These are phyloP conservation scores for Drosophila neotestacea DNA, from an alignment of 2,888 invertebrate genomes.

Conservation along the genomic window DNA sequence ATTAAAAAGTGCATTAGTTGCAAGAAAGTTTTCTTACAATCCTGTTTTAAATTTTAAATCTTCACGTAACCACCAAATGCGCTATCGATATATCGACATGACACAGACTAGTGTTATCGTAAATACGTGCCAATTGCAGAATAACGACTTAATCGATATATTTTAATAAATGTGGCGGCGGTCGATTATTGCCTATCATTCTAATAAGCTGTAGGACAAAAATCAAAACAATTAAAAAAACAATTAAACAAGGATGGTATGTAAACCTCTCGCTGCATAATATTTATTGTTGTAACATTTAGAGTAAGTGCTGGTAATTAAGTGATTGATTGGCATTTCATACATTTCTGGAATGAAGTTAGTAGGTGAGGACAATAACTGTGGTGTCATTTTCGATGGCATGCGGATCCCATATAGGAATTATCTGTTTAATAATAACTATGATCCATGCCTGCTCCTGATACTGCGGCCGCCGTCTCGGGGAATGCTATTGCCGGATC, in stretches of 20 bases:
- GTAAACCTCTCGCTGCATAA: slow-evolving; percentile 50
- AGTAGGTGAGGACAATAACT: slow-evolving; percentile 27
- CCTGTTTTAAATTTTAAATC: no score
- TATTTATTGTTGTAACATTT: slow-evolving; percentile 59
- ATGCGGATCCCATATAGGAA: not conserved
- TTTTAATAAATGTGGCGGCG: slow-evolving; percentile 4
- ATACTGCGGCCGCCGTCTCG: slow-evolving; percentile 25
- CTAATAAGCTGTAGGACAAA: not conserved
- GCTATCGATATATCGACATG: slow-evolving; percentile 5
- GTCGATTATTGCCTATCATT: slow-evolving; percentile 11
- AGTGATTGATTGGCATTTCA: slow-evolving; percentile 59
- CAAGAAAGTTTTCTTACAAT: no score
- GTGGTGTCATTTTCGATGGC: not conserved
- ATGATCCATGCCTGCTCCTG: slow-evolving; percentile 35
- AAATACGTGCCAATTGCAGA: no score
- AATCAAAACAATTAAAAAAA: slow-evolving; percentile 22
- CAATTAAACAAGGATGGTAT: slow-evolving; percentile 48
- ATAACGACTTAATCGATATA: slow-evolving; percentile 4
- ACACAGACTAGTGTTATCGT: not conserved
- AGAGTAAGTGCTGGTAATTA: slow-evolving; percentile 52
- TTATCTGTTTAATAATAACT: slow-evolving; percentile 42
- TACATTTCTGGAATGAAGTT: slow-evolving; percentile 61
- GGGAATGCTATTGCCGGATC: slow-evolving; percentile 29
- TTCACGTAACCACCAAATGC: slow-evolving; percentile 4
- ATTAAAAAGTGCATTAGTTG: not conserved